These are phyloP conservation scores for Cochlearius cochlearius DNA, from an alignment of 2,113 vertebrate species.

Conservation along the genomic window DNA sequence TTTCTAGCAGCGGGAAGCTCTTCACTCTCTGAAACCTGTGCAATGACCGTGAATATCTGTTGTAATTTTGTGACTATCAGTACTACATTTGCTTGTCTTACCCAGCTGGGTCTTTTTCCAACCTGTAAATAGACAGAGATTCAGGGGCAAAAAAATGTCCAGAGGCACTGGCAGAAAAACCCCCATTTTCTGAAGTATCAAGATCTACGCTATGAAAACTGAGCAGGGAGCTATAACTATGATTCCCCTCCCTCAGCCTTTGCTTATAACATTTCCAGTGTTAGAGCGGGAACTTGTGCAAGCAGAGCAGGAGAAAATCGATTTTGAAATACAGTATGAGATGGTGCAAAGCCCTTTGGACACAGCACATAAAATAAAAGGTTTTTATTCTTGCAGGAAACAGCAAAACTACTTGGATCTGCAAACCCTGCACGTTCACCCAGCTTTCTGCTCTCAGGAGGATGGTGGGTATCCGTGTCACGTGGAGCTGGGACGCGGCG, in stretches of 20 bases:
- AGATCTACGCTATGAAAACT: background rate
- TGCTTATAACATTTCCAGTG: background rate
- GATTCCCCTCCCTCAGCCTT: background rate
- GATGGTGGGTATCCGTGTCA: accelerated
- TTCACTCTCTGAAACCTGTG: background rate
- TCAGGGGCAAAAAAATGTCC: background rate
- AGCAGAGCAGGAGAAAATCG: background rate
- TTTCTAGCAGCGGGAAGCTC: background rate
- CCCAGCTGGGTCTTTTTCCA: background rate
- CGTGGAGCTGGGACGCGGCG: accelerated
- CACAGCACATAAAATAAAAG: background rate
- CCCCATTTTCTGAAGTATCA: background rate
- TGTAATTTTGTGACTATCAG: background rate
- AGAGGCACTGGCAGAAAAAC: background rate
- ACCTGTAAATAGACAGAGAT: background rate
- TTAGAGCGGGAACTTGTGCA: background rate
- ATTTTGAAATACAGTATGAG: background rate
- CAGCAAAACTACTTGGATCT: background rate
- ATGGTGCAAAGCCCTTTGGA: background rate
- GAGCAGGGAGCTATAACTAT: background rate
- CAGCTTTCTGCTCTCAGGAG: background rate
- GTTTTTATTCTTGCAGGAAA: background rate
- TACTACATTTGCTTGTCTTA: background rate
- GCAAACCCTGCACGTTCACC: background rate
- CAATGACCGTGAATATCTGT: background rate